phyloP scores from a whole-genome alignment of 2,888 invertebrate species.

The Synergus laeviventris region DNA sequence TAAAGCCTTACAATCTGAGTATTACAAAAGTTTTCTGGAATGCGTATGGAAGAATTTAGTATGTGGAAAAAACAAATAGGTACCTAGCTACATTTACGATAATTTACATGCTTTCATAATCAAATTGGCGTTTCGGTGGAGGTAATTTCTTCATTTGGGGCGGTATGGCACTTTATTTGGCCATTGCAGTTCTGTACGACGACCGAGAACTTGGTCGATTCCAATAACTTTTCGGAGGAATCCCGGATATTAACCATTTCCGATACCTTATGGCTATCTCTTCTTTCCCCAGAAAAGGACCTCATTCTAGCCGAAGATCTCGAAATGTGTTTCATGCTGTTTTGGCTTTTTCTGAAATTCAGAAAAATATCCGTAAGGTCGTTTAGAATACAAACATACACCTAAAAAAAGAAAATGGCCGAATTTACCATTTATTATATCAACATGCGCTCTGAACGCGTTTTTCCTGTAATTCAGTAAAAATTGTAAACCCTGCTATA shows the following conservation, averaged over 20 bases:
- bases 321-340: conserved; percentile 1
- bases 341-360: conserved; percentile 20
- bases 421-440: too few relatives aligned
- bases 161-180: conserved; percentile 24
- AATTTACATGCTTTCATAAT: background rate
- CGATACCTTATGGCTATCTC: background rate
- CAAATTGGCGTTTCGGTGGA: conserved; percentile 23
- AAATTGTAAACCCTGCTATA: too few relatives aligned
- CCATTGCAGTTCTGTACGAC: conserved; percentile 29
- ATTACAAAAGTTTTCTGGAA: background rate
- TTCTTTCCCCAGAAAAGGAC: conserved; percentile 5
- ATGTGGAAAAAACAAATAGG: background rate
- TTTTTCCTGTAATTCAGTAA: too few relatives aligned
- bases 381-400: background rate
- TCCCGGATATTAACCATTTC: conserved; percentile 18
- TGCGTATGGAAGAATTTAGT: background rate
- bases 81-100: background rate
- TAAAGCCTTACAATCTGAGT: background rate
- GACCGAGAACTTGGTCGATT: conserved; percentile 10
- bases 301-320: conserved; percentile 23
- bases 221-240: background rate
- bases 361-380: background rate
- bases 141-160: conserved; percentile 4
- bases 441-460: too few relatives aligned
- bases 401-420: too few relatives aligned